Evolutionary conservation across 2,113 vertebrate species (phyloP).

Genomic region (Onychorhynchus coronatus): DNA sequence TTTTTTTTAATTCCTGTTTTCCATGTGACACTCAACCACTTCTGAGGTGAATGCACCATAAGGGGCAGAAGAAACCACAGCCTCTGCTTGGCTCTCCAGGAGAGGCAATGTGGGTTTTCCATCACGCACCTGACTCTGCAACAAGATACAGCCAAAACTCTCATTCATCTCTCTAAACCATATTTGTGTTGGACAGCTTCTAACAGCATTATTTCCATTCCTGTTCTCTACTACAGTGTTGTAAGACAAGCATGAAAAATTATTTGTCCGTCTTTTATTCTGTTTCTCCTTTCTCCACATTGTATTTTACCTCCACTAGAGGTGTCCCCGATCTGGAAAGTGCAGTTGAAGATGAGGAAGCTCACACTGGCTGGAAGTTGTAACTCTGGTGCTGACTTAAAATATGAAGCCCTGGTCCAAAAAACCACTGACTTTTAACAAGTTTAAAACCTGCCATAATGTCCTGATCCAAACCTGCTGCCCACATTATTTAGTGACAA

Average conservation of each 20-base stretch:
- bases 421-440: not conserved
- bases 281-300: not conserved
- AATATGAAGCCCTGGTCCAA: not conserved
- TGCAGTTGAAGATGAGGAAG: not conserved
- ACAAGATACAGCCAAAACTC: not conserved
- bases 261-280: not conserved
- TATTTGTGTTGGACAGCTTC: not conserved
- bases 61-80: not conserved
- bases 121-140: not conserved
- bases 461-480: not conserved
- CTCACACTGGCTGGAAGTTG: not conserved
- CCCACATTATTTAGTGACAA: not conserved
- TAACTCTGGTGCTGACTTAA: not conserved
- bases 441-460: not conserved
- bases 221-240: not conserved
- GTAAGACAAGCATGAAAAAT: not conserved
- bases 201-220: not conserved
- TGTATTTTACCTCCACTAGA: not conserved
- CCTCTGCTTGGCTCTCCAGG: not conserved
- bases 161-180: not conserved
- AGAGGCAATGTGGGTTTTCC: not conserved
- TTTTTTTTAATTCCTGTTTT: not conserved
- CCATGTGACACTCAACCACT: not conserved
- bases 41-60: not conserved
- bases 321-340: not conserved